These are phyloP conservation scores for Serranus cabrilla DNA, from an alignment of 2,797 vertebrate genomes.

Conservation along the genomic window DNA sequence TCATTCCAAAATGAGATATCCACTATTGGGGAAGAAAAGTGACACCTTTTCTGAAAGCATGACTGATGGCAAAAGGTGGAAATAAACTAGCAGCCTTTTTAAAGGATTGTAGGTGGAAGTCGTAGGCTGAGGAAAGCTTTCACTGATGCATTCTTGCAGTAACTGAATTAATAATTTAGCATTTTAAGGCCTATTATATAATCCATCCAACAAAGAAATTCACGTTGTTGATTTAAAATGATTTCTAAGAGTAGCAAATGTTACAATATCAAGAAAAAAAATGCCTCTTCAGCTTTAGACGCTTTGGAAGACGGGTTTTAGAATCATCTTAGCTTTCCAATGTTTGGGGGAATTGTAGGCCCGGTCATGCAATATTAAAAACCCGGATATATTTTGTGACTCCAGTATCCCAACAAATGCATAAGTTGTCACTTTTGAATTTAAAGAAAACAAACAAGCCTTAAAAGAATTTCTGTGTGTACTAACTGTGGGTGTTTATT, in stretches of 20 bases:
- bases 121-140: not conserved
- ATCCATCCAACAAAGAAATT: not conserved
- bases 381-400: not conserved
- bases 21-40: slow-evolving; percentile 31
- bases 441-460: not conserved
- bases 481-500: not conserved
- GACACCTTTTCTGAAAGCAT: slow-evolving; percentile 15
- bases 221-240: not conserved
- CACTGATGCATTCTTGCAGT: not conserved
- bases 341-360: not conserved
- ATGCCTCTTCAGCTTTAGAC: not conserved
- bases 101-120: not conserved
- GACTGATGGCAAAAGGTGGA: slow-evolving; percentile 30
- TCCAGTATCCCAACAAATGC: not conserved
- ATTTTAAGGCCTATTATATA: not conserved
- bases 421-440: not conserved
- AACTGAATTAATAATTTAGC: not conserved
- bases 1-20: slow-evolving; percentile 54
- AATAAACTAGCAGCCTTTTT: slow-evolving; percentile 25
- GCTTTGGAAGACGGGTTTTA: not conserved
- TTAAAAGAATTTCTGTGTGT: not conserved
- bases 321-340: not conserved
- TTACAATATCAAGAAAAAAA: not conserved
- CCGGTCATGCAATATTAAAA: not conserved
- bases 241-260: not conserved